Base-by-base conservation (phyloP, 2,113 vertebrate genomes). In the Heteronetta atricapilla region DNA sequence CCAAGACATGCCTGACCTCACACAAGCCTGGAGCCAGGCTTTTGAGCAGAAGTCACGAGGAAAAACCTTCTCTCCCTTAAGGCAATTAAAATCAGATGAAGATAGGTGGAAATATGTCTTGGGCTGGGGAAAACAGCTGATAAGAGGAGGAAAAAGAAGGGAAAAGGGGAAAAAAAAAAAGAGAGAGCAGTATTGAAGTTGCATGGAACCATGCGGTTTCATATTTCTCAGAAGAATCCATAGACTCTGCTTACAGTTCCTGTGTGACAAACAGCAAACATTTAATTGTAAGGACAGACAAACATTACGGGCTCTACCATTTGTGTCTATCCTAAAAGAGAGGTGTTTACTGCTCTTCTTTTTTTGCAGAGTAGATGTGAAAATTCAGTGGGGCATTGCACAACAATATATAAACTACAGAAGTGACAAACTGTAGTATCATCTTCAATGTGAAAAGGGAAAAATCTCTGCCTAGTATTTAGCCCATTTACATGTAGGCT, bases 391-490 rank as follows among this genome's bases (percentile, higher is more conserved):
- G 80, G 90, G 83, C 96, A 85, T 89, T 94, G 94, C 80, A 93
- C 93, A 88, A 73, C 70, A 78, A 88, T 28, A 33, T 60, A 46
- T 53, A 87, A 89, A 63, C 88, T 88, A 75, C 89, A 88, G 77
- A 80, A 85, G 46, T 38, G 40, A 53, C 34, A 20, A 90, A 46
- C 86, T 92, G 69, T 95, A 79, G 62, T 66, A 73, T 78, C 84
- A 92, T 69, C 62, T 72, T 85, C 62, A 96, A 94, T 95, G 82
- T 94, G 92, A 97, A 95, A 97, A 96, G 87, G 88, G 91, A 94
- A 95, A 80, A 86, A 63, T 73, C 67, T 93, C 90, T 95, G 73
- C 85, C 38, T 95, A 88, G 85, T 94, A 64, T 82, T 89, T 93
- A 95, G 93, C 86, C 95, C 87, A 91, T 83, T 95, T 91, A 85